Base-by-base conservation (phyloP, 2,888 invertebrate species). In the Caenorhabditis doughertyi region DNA sequence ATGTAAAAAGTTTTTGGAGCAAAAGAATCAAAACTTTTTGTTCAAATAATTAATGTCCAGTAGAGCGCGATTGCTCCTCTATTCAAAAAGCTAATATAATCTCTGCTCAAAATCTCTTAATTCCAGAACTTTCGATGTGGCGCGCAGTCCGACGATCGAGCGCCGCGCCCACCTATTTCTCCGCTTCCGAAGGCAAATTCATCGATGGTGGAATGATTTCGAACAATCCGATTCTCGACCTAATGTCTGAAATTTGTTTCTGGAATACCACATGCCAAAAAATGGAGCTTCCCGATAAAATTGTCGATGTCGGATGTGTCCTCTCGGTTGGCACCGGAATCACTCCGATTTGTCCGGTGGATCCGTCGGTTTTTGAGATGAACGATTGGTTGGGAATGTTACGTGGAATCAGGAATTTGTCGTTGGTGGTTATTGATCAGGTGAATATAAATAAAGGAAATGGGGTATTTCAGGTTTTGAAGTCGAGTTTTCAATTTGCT, bases 101-200 rank as follows among this genome's bases (percentile, higher is more conserved):
- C 16, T 47, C n/a, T 9, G 47, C 3, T 4, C 21, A 29, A n/a
- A 44, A 27, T 44, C 9, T 29, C 11, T 35, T 67, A 9, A n/a
- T 80, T 84, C 29, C 65, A 86, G 94, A 95, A 39, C 95, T 96
- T 92, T 93, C 95, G 16, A 94, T 98, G 44, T 99, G 98, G 98
- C 95, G 95, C 89, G 97, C 96, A 0, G 97, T 97, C 0, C 93
- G 98, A 27, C 96, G 97, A 1, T 96, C 96, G 0, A 98, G 98
- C 1, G 98, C 99, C 0, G 98, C 99, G 16, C 99, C 99, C 0
- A 96, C 98, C 0, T 99, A 97, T 93, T 98, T 98, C 92, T 89
- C 89, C 90, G 77, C 91, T 90, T 62, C 92, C 74, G 88, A 91
- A 53, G 89, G 86, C 13, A 81, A 89, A 64, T 90, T 84, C 64